Evolutionary conservation across 2,797 vertebrate species (phyloP), one percentile per base, ranked within the genome.

Genomic region (Clamator glandarius): DNA sequence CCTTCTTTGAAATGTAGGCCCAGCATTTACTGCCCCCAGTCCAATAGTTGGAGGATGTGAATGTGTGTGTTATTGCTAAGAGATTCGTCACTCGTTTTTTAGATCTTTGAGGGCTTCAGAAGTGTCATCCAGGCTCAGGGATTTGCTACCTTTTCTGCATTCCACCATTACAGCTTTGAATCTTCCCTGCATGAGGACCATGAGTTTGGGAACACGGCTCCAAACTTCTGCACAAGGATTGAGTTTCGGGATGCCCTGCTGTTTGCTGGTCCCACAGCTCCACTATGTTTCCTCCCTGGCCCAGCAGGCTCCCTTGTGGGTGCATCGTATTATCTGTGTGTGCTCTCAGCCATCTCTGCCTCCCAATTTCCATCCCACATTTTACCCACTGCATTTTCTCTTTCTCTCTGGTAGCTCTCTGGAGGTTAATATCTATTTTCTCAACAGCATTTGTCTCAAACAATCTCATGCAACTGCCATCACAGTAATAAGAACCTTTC

Each of bases 1-100:
- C 64, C 96, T 84, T 83, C 89, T 96, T 96, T 21, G 57, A 67
- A 94, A 94, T 90, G 93, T 93, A 93, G 96, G 93, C 96, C 94
- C 94, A 48, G 92, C 84, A 57, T 96, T 95, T 95, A 96, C 20
- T 93, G 95, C 92, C 93, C 94, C 90, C 86, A 8, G 67, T 67
- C 74, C 93, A 87, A 13, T 1, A 79, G 69, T 90, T 95, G 94
- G 64, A 93, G 83, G 90, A 79, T 63, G 92, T 54, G 95, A 93
- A 90, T 81, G 46, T 29, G 91, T 87, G 70, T 52, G 63, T 94
- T 89, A 85, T 83, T 94, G 94, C 90, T 46, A 50, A 84, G 86
- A 91, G 93, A 88, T 96, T 63, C 74, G 41, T 44, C 90, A 67
- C 90, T 42, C 46, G 58, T 29, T 54, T 57, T 19, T 48, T 11